Base-by-base conservation (phyloP, 2,888 invertebrate genomes). In the Dyspetes luteomarginatus region DNA sequence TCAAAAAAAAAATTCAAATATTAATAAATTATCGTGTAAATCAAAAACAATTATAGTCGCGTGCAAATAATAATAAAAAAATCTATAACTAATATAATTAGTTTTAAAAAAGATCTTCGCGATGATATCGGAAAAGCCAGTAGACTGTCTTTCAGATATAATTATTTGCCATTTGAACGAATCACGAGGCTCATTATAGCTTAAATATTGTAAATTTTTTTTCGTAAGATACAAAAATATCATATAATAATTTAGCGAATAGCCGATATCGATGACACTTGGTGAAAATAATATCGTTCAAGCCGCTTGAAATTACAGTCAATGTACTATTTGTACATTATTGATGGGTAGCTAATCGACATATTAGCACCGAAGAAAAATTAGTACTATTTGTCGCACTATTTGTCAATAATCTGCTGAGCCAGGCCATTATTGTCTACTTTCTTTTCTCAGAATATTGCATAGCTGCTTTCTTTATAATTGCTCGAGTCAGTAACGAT, bases 211-310 rank as follows among this genome's bases (percentile, higher is more conserved):
- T 56, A 76, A 80, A 75, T 76, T 73, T 81, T 77, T 81, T 68
- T 68, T 74, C 17, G 72, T 50, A 50, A 36, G 56, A 69, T 81
- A 81, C 62, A 81, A 81, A 77, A 81, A 81, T 81, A 81, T 77
- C 62, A 73, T 81, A 12, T 62, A 56, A 68, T 30, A 43, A 58
- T 62, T 67, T 50, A 60, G 60, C 52, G 15, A 60, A 64, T 71
- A 43, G 60, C 17, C 43, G 36, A 28, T 69, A 56, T 58, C 58
- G 43, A 78, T 43, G 43, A 69, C 5, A n/a, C 43, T 62, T 67
- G 19, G 43, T 26, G 22, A 41, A 72, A 15, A 75, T 52, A 28
- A 26, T 65, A 68, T 62, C 17, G 22, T 48, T 41, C 5, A 71
- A 69, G 43, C 9, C 30, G 19, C 12, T 71, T 22, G 58, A n/a